phyloP scores from a whole-genome alignment of 2,113 vertebrate genomes.

The Bambusicola thoracicus region DNA sequence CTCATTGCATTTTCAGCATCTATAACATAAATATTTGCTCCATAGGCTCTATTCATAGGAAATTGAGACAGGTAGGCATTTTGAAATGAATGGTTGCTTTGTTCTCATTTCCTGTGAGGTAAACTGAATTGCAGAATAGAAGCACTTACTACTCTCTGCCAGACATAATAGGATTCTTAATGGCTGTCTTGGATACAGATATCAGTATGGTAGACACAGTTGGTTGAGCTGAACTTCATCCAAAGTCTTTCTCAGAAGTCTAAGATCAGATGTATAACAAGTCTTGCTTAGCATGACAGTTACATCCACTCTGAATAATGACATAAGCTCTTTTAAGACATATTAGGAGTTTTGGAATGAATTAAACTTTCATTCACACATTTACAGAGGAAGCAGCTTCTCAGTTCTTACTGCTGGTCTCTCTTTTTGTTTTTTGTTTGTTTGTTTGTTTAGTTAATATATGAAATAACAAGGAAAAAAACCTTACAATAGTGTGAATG shows the following conservation, averaged over 20 bases:
- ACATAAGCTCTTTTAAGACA: not conserved
- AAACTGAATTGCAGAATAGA: not conserved
- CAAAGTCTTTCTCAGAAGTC: not conserved
- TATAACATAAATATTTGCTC: no score
- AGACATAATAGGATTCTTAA: not conserved
- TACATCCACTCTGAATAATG: not conserved
- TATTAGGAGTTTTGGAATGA: not conserved
- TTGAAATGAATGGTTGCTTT: not conserved
- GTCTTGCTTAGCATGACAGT: not conserved
- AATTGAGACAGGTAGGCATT: not conserved
- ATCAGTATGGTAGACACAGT: not conserved
- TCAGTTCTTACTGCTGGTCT: not conserved
- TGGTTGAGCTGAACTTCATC: not conserved
- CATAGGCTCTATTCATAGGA: no score
- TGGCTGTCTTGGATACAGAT: not conserved
- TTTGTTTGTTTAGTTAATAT: not conserved
- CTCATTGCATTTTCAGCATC: not conserved
- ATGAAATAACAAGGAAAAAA: not conserved
- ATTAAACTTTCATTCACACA: not conserved
- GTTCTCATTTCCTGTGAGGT: not conserved
- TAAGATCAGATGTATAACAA: not conserved
- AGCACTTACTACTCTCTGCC: not conserved
- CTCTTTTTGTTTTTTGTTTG: not conserved
- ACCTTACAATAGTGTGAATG: not conserved
- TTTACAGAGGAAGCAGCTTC: not conserved